These are phyloP conservation scores for Plestiodon gilberti DNA, from an alignment of 2,113 vertebrate genomes.

Conservation along the genomic window DNA sequence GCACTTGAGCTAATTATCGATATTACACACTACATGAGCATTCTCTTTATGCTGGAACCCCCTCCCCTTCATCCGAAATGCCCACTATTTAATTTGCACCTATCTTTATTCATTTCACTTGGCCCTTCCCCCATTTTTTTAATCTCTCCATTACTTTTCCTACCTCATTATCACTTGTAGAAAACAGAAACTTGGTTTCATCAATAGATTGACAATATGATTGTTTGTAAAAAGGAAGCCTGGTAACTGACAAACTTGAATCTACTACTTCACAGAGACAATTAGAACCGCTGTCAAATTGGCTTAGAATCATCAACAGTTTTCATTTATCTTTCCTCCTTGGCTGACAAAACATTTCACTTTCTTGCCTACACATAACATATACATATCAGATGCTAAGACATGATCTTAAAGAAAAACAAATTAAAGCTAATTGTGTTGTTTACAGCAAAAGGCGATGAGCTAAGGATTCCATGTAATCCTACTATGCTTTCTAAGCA, in stretches of 20 bases:
- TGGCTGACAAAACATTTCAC: not conserved
- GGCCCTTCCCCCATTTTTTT: not conserved
- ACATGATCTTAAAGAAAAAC: constrained; percentile 28
- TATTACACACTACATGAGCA: not conserved
- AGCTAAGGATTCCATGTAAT: constrained; percentile 2
- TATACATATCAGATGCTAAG: constrained; percentile 9
- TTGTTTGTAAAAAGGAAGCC: not conserved
- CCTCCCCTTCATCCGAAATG: not conserved
- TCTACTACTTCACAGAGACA: not conserved
- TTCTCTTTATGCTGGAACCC: not conserved
- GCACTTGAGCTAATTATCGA: not conserved
- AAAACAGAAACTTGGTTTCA: constrained; percentile 18
- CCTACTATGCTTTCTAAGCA: not conserved
- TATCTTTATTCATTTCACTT: not conserved
- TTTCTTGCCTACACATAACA: constrained; percentile 22
- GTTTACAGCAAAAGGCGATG: not conserved
- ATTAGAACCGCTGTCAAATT: constrained; percentile 25
- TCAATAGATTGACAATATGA: not conserved
- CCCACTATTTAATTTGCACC: not conserved
- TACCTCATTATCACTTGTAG: not conserved
- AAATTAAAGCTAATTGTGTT: not conserved
- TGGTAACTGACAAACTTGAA: not conserved
- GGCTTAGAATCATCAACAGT: not conserved
- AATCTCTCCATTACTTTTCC: not conserved
- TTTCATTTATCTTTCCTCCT: not conserved